Evolutionary conservation across 2,888 invertebrate species (phyloP).

Genomic region (Coleophora flavipennella): DNA sequence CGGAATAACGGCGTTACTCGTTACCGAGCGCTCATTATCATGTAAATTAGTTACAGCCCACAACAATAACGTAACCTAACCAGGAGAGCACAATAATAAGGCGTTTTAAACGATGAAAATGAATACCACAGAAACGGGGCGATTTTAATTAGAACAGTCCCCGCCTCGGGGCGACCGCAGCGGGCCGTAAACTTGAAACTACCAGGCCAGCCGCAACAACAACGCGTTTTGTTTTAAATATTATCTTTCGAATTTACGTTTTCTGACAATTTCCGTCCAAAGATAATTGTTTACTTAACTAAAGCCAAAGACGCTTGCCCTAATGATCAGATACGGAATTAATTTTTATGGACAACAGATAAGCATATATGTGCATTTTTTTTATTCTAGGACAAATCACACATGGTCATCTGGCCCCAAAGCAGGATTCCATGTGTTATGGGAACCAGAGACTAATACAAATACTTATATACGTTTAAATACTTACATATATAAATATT

Average conservation of each 20-base stretch:
- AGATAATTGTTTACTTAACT: no score
- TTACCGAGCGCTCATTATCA: conserved; percentile 58
- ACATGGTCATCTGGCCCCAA: no score
- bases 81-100: conserved; percentile 56
- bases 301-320: no score
- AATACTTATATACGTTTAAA: no score
- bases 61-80: conserved; percentile 59
- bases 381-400: no score
- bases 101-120: conserved; percentile 62
- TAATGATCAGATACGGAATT: no score
- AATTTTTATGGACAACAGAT: no score
- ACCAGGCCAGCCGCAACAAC: conserved; percentile 24
- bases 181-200: conserved; percentile 37
- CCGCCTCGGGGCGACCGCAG: conserved; percentile 56
- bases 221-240: conserved; percentile 27
- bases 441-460: no score
- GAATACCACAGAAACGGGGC: conserved; percentile 61
- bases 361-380: no score
- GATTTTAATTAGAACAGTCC: conserved; percentile 65
- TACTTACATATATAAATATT: no score
- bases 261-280: conserved; percentile 27
- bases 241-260: conserved; percentile 17
- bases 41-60: conserved; percentile 65
- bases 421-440: no score
- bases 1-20: conserved; percentile 36